These are phyloP conservation scores for Yponomeuta sedellus DNA, from an alignment of 2,888 invertebrate genomes.

Conservation along the genomic window DNA sequence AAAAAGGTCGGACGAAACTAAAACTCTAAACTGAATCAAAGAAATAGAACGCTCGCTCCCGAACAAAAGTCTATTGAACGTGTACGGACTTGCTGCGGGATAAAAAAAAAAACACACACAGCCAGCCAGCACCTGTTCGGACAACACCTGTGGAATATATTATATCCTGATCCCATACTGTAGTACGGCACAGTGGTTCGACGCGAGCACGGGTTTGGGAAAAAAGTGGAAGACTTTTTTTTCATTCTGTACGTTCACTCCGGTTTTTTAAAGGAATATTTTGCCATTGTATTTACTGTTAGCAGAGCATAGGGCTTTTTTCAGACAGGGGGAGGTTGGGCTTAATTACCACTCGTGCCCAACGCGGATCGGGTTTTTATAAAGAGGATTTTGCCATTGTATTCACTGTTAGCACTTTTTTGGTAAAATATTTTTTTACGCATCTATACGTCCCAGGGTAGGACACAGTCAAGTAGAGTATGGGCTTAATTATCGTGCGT, in stretches of 20 bases:
- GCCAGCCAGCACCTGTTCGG: conserved; percentile 49
- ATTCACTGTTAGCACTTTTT: too few relatives aligned
- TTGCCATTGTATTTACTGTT: neutral
- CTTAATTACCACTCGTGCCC: too few relatives aligned
- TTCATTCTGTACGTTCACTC: neutral
- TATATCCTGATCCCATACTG: conserved; percentile 36
- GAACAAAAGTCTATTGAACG: conserved; percentile 60
- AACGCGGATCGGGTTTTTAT: too few relatives aligned
- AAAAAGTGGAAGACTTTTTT: neutral
- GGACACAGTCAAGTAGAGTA: too few relatives aligned
- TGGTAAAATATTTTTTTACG: too few relatives aligned
- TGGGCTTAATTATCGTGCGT: too few relatives aligned
- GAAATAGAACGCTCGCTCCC: conserved; percentile 43
- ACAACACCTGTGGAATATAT: conserved; percentile 61
- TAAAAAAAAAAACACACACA: conserved; percentile 27
- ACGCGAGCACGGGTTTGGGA: neutral
- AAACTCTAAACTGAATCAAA: conserved; percentile 44
- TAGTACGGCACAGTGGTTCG: conserved; percentile 14
- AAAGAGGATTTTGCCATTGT: too few relatives aligned
- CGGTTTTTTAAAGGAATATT: neutral
- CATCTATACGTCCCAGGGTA: too few relatives aligned
- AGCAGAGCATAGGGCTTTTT: too few relatives aligned
- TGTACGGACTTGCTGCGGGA: conserved; percentile 54
- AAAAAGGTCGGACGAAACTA: conserved; percentile 29
- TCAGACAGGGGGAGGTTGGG: too few relatives aligned